A percentile compares a stretch with the other conserved stretches of the same genome.
Evolutionary conservation across 1,140 invertebrate species (phyloP).

Genomic region (Venustaconcha ellipsiformis): DNA sequence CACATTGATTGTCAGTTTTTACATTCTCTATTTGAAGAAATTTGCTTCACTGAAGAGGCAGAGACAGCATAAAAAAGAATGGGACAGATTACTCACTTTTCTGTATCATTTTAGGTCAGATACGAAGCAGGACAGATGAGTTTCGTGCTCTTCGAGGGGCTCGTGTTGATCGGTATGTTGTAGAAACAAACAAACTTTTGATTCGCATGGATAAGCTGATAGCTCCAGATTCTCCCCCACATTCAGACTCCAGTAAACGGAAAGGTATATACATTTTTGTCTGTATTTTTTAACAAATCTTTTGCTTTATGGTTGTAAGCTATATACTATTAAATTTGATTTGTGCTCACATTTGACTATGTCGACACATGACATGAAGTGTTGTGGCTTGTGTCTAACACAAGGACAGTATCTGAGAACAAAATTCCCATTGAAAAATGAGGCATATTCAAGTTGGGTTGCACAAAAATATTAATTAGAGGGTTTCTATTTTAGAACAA

Average conservation of each 20-base stretch:
- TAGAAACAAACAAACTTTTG: constrained; percentile 95
- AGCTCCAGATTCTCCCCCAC: constrained; percentile 77
- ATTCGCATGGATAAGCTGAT: constrained; percentile 94
- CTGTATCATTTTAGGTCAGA: constrained; percentile 71
- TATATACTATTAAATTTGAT: no score
- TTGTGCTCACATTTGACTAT: no score
- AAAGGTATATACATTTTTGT: constrained; percentile 74
- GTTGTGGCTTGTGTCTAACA: no score
- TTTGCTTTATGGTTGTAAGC: no score
- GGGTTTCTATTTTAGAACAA: no score
- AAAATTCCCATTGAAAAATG: no score
- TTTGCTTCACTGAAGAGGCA: background rate
- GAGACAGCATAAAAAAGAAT: background rate
- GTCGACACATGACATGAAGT: no score
- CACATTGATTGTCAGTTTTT: background rate
- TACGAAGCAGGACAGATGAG: constrained; percentile 79
- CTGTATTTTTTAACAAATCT: no score
- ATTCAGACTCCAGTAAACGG: constrained; percentile 80
- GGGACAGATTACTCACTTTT: background rate
- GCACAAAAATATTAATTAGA: no score
- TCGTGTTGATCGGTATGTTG: constrained; percentile 87
- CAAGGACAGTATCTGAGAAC: no score
- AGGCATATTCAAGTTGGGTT: no score
- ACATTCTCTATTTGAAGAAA: background rate
- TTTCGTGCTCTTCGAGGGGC: constrained; percentile 82